Base-by-base conservation (phyloP, 2,797 vertebrate genomes). In the Molossus alvarezi region DNA sequence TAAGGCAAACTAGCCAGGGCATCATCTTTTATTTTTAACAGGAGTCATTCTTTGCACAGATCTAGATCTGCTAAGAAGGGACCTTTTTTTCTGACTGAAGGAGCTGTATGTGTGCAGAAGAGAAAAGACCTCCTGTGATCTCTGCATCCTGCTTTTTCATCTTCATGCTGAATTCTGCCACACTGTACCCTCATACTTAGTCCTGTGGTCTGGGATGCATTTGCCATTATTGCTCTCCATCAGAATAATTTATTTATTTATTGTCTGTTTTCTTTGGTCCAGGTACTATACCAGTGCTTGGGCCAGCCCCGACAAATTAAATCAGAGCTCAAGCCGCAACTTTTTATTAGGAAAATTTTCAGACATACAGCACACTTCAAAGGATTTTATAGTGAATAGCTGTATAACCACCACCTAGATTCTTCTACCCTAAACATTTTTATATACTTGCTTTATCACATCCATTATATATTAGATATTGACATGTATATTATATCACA, bases 21-120 rank as follows among this genome's bases (percentile, higher is more conserved):
- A 45, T 92, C 93, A 91, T 96, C 41, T 37, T 95, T 92, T 94
- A 93, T 82, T 96, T 97, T 97, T 96, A 95, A 93, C 90, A 77
- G 9, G 41, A 64, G 23, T 10, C 67, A 81, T 91, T 95, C 88
- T 82, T 84, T 85, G 80, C 53, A 27, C 48, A 76, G 75, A 58
- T 72, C 45, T 76, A 91, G 81, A 97, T 87, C 45, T 91, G 20
- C 90, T 77, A 90, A 82, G 60, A 93, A 95, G 79, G 57, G 25
- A 27, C 67, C 58, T 21, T 93, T 91, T 92, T 95, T 73, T 73
- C 33, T 64, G 60, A 67, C 94, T 75, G 6, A 67, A 67, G 27
- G n/a, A 62, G 29, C 62, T 88, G 1, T 77, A 10, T 76, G 23
- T 23, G 12, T n/a, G 3, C 6, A 85, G 80, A 76, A 76, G 53